Evolutionary conservation across 2,113 vertebrate genomes (phyloP), one percentile per base, ranked within the genome.

Genomic region (Atrichornis clamosus): DNA sequence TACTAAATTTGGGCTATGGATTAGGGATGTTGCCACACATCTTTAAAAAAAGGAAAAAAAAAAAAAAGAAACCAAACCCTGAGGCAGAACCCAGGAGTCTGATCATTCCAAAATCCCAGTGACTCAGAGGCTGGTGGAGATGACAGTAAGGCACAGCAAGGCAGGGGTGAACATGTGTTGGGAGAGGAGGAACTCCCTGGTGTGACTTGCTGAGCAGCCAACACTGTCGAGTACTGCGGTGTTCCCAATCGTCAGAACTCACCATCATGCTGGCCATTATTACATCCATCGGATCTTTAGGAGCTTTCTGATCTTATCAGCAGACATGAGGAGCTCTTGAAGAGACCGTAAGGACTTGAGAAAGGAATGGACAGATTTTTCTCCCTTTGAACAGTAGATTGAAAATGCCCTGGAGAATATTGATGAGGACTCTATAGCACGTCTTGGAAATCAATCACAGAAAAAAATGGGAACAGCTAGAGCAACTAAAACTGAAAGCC

Each of bases 1-100:
- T 91, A 78, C 96, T 96, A 97, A 96, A 97, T 97, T 91, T 91
- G 96, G 93, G 79, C 90, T 88, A 20, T 37, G 77, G 92, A 83
- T 95, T 95, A 95, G 72, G 76, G 95, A 91, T 86, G 84, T 62
- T 89, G 85, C 89, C 96, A 80, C 39, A 76, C 68, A 87, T 93
- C 88, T 84, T 96, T 55, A 89, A 83, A 95, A 87, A 84, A 91
- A 33, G 24, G 8, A 1, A 13, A 8, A 41, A 14, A 80, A 55
- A 8, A 28, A 90, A 93, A 94, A 89, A n/a, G n/a, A 35, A 27
- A 24, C 14, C 56, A 56, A 64, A 75, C 22, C 24, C 72, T 91
- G 52, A 87, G 76, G 83, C 7, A 1, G 73, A 88, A 89, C 95
- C 96, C 97, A 97, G 95, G 46, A 95, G 64, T 50, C 23, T 27